Evolutionary conservation across 2,888 invertebrate genomes (phyloP), one percentile per base, ranked within the genome.

Genomic region (Acleris emargana): DNA sequence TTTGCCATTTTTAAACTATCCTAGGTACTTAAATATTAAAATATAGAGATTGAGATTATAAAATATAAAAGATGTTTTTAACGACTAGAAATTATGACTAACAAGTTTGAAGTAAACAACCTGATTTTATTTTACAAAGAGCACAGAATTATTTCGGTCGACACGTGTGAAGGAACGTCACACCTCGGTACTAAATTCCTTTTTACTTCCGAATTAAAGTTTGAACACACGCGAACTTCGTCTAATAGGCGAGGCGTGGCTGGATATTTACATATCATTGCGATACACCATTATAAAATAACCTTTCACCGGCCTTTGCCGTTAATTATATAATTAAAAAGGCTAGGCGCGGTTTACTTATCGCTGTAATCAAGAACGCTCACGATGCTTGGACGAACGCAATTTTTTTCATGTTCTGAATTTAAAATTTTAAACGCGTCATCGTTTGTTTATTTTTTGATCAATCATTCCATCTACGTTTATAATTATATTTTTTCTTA

Each of bases 241-340:
- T 87, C 88, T 87, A 87, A 85, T 86, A 81, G 74, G 70, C 69
- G 76, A 85, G 90, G 91, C 76, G 89, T 84, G 91, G 83, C 86
- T 66, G 83, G 81, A 88, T 91, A 92, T 92, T 92, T 91, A 92
- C 91, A 92, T 92, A 91, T 91, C 91, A 91, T 92, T 89, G 92
- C 89, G 86, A 89, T 91, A 89, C 86, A 82, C 89, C 87, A 90
- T 91, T 89, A 89, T 84, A 89, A 91, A 91, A 89, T 89, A 91
- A 84, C 87, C 88, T 88, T 90, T 88, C 82, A 86, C 81, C 84
- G 82, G 78, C 80, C 88, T 83, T 83, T 84, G 84, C 84, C 87
- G 88, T 91, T 91, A 91, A 90, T 91, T 90, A 91, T 89, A 90
- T 91, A 92, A 92, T 92, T 92, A 92, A 91, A 91, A 89, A 89